phyloP scores from a whole-genome alignment of 1,140 invertebrate genomes.

The Aphelinus atriplicis region DNA sequence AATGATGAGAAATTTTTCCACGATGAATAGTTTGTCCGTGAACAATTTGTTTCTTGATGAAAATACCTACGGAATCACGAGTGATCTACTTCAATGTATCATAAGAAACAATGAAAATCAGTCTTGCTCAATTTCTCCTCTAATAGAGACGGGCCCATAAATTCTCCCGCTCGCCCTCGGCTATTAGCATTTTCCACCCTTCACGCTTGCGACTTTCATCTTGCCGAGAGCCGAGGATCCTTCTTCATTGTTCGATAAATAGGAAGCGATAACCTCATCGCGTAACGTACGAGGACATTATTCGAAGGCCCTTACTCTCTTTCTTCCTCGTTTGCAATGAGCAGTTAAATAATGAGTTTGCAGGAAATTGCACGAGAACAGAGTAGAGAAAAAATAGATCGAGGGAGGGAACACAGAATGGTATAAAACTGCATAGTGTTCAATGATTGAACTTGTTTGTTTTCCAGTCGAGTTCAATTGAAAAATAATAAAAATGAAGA shows the following conservation, averaged over 20 bases:
- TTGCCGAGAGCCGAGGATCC: slow-evolving; percentile 10
- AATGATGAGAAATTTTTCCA: not conserved
- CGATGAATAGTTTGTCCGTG: not conserved
- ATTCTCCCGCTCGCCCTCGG: not conserved
- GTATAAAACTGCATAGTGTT: too few relatives aligned
- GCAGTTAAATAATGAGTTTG: too few relatives aligned
- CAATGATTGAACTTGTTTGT: too few relatives aligned
- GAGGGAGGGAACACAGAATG: too few relatives aligned
- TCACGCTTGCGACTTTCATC: slow-evolving; percentile 12
- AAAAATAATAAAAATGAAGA: too few relatives aligned
- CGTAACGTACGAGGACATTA: slow-evolving; percentile 19
- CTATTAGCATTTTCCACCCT: slow-evolving; percentile 32
- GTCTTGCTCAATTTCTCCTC: not conserved
- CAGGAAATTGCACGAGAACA: too few relatives aligned
- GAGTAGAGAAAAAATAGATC: too few relatives aligned
- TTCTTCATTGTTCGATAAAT: slow-evolving; percentile 39
- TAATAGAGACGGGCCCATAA: slow-evolving; percentile 10
- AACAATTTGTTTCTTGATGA: not conserved
- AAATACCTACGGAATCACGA: not conserved
- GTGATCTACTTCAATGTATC: not conserved
- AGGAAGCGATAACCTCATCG: slow-evolving; percentile 19
- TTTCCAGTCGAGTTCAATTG: too few relatives aligned
- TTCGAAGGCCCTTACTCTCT: not conserved
- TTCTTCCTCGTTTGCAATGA: too few relatives aligned
- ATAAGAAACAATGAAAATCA: slow-evolving; percentile 24